Evolutionary conservation across 2,113 vertebrate species (phyloP).

Genomic region (Pomatostomus ruficeps): DNA sequence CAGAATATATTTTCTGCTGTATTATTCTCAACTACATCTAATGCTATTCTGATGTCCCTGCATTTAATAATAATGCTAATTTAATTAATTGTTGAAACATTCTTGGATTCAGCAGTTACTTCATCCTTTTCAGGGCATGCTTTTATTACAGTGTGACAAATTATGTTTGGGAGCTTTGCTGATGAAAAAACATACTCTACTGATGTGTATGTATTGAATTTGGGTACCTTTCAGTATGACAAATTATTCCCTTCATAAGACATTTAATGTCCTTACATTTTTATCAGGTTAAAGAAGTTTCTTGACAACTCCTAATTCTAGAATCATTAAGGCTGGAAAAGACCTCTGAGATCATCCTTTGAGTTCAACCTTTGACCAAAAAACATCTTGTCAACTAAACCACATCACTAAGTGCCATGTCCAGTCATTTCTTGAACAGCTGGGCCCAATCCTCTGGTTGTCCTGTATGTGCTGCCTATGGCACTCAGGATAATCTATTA

Average conservation of each 20-base stretch:
- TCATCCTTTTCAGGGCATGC: conserved; percentile 51
- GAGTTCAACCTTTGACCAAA: neutral
- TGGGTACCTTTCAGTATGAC: conserved; percentile 47
- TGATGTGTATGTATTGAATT: conserved; percentile 58
- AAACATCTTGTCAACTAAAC: neutral
- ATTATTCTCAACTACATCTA: neutral
- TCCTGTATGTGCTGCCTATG: neutral
- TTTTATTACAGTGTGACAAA: conserved; percentile 62
- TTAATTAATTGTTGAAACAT: neutral
- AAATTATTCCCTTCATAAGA: neutral
- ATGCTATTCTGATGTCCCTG: neutral
- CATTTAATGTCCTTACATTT: neutral
- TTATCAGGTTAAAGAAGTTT: neutral
- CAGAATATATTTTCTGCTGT: neutral
- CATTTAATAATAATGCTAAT: neutral
- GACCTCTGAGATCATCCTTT: neutral
- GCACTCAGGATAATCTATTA: neutral
- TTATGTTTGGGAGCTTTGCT: conserved; percentile 68
- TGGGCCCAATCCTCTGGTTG: neutral
- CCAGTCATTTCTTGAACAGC: neutral
- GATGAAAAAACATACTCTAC: conserved; percentile 29
- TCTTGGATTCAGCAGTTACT: neutral
- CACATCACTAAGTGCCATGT: neutral
- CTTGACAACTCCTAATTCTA: neutral
- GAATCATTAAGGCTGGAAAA: neutral